Conservation (phyloP, 2,888 invertebrate species). For the Lagria hirta region DNA sequence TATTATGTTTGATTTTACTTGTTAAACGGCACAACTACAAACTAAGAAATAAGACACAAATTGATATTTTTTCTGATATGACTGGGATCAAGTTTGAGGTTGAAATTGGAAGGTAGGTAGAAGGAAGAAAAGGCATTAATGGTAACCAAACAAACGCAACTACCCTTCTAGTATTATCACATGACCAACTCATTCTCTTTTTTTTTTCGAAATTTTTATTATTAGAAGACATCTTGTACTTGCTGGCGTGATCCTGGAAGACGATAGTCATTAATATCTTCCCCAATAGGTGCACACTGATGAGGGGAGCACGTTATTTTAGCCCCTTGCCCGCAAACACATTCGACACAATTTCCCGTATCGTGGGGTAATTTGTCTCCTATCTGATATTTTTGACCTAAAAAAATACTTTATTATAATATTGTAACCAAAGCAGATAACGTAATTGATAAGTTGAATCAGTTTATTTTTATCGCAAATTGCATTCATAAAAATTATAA, state of each 20-base stretch:
- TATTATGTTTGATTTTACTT: no score
- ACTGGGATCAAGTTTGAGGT: conserved; percentile 9
- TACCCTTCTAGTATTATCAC: conserved; percentile 19
- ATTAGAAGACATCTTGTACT: conserved; percentile 37
- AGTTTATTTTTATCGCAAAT: background rate
- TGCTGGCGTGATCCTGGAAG: conserved; percentile 44
- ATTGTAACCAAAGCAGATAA: no score
- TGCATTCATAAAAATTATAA: no score
- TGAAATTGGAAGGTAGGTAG: conserved; percentile 1
- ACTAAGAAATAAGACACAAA: conserved; percentile 37
- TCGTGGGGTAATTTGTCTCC: conserved; percentile 68
- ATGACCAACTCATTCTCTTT: conserved; percentile 9
- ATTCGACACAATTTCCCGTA: conserved; percentile 71
- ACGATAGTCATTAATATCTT: conserved; percentile 51
- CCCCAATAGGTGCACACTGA: conserved; percentile 50
- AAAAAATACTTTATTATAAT: no score
- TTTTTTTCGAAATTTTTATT: conserved; percentile 6
- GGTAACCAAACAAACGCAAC: conserved; percentile 14
- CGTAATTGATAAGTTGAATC: background rate
- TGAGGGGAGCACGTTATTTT: conserved; percentile 54
- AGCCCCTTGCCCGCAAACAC: conserved; percentile 64
- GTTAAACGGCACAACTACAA: conserved; percentile 17
- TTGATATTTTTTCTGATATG: conserved; percentile 28
- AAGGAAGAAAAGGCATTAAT: conserved; percentile 19
- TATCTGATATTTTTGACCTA: conserved; percentile 64